Base-by-base conservation (phyloP, 2,888 invertebrate genomes). In the Brachypterus glaber region DNA sequence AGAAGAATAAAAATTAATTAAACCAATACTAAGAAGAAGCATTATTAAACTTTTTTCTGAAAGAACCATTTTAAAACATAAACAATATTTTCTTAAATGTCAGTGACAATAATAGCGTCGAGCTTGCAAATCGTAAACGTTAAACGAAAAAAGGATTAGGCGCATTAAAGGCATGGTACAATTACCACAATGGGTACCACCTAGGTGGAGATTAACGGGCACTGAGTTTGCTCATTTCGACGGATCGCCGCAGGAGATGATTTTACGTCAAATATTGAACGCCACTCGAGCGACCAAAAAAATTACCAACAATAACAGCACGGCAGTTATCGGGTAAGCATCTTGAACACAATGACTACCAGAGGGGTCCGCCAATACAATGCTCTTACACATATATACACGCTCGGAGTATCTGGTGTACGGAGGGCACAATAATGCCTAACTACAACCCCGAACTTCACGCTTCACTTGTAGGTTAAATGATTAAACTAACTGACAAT, bases 301-400 rank as follows among this genome's bases (percentile, higher is more conserved):
- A 58, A 56, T 58, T 56, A 57, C 55, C 53, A 54, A 58, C 58
- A 57, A 57, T 54, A 55, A 55, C 54, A 54, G 52, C 56, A 50
- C 49, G 53, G 48, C 48, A 52, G 55, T 54, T 54, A 57, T 56
- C 55, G 52, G 53, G 43, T 46, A 48, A 49, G 51, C 55, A 57
- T 56, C 55, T 54, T 46, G 36, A 40, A 43, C 48, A 54, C 53
- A 57, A 56, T 53, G 49, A 37, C 30, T 38, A 40, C 38, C 44
- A 41, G 40, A 49, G 51, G 52, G 54, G 44, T 45, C 42, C 39
- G 45, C 41, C 39, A 36, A 44, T 41, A 49, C 52, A 51, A 51
- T 47, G 49, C 44, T 43, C 39, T 42, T 41, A 45, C 45, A 47
- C 43, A 46, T 44, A 48, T 40, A 37, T 38, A 41, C 43, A 39